A percentile compares a stretch with the other conserved stretches of the same genome.
Conservation (phyloP, 64 coral and sea anemone genomes). For the Stylophora pistillata region DNA sequence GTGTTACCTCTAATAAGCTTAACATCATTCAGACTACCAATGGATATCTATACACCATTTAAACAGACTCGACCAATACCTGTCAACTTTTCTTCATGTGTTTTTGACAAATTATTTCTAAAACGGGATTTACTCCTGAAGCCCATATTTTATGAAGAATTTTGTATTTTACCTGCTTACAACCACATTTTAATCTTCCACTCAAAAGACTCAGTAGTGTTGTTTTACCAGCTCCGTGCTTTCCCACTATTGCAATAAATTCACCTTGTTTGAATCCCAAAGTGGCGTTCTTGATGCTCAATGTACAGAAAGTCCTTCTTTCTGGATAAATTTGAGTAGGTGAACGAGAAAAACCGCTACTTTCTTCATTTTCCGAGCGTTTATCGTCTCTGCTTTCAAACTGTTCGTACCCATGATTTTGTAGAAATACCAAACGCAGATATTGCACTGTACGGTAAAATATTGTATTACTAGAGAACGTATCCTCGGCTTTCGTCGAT, state of each 20-base stretch:
- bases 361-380: neutral
- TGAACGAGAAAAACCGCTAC: neutral
- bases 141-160: too few relatives aligned
- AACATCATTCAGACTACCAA: too few relatives aligned
- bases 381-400: neutral
- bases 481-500: neutral
- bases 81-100: too few relatives aligned
- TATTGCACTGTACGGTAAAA: slow-evolving; percentile 32
- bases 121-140: too few relatives aligned
- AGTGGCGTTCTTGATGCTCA: neutral
- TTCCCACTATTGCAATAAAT: slow-evolving; percentile 16
- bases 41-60: too few relatives aligned
- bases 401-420: neutral
- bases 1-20: too few relatives aligned
- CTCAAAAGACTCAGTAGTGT: neutral
- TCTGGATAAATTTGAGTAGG: neutral
- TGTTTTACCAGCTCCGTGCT: slow-evolving; percentile 14
- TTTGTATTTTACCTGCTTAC: slow-evolving; percentile 2
- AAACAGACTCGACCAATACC: too few relatives aligned
- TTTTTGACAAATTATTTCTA: too few relatives aligned
- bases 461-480: neutral
- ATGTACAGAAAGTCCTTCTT: neutral
- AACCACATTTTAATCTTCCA: slow-evolving; percentile 6
- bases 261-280: slow-evolving; percentile 26
- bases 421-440: neutral